Conservation (phyloP, 2,888 invertebrate species). For the Gnatocerus cornutus region DNA sequence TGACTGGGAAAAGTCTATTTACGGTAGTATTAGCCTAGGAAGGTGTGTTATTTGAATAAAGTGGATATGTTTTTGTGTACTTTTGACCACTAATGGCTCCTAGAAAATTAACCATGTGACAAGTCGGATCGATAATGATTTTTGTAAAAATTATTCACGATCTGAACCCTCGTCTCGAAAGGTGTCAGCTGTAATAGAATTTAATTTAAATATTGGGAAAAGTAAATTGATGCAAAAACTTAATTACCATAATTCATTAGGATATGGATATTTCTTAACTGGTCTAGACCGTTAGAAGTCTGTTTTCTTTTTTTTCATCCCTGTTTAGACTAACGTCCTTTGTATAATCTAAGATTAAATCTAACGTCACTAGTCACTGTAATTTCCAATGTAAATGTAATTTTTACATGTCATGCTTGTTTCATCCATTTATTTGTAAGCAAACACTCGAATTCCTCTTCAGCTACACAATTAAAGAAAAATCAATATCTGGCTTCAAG, state of each 20-base stretch:
- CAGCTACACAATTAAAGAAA: conserved; percentile 9
- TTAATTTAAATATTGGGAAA: too few relatives aligned
- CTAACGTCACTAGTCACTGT: not conserved
- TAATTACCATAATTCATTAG: too few relatives aligned
- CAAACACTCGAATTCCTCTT: not conserved
- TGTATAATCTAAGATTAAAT: not conserved
- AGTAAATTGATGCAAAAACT: too few relatives aligned
- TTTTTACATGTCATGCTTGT: not conserved
- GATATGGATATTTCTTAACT: too few relatives aligned
- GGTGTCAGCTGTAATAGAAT: too few relatives aligned
- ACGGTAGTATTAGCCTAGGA: not conserved
- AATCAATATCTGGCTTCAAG: conserved; percentile 1
- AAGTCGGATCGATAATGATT: not conserved
- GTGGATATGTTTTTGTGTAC: not conserved
- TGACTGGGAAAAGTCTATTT: not conserved
- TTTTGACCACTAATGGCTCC: not conserved
- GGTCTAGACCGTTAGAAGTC: too few relatives aligned
- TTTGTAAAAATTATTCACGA: not conserved
- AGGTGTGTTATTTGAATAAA: conserved; percentile 6
- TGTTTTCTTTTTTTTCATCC: not conserved
- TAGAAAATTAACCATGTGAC: conserved; percentile 1
- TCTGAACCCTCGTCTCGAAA: too few relatives aligned
- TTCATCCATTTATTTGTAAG: too few relatives aligned
- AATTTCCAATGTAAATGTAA: conserved; percentile 2
- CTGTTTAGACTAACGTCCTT: not conserved